phyloP scores from a whole-genome alignment of 92 coral and sea anemone genomes.

The Ricordea florida region DNA sequence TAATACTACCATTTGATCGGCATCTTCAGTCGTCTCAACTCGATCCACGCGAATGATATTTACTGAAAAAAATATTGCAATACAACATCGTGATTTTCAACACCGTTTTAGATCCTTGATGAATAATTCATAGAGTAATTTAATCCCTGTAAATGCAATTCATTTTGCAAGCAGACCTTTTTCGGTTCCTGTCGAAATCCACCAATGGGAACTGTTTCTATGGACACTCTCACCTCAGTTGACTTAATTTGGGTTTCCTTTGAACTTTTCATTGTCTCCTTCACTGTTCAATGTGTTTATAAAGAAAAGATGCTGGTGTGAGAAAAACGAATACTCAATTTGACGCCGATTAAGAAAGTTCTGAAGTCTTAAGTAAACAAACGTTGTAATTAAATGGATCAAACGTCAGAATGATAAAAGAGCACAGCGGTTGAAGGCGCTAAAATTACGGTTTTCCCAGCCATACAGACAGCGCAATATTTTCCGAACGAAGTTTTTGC shows the following conservation, averaged over 20 bases:
- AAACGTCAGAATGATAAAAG: neutral
- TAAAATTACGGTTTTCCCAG: too few relatives aligned
- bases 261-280: constrained; percentile 24
- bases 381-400: constrained; percentile 21
- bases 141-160: constrained; percentile 26
- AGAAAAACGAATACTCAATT: neutral
- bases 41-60: too few relatives aligned
- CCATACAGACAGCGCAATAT: too few relatives aligned
- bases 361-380: constrained; percentile 10
- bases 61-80: constrained; percentile 8
- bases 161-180: constrained; percentile 27
- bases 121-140: constrained; percentile 25
- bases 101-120: constrained; percentile 14
- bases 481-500: too few relatives aligned
- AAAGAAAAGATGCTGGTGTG: constrained; percentile 13
- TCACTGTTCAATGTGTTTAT: constrained; percentile 18
- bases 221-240: constrained; percentile 7
- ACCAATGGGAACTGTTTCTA: constrained; percentile 19
- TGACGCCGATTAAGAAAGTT: constrained; percentile 28
- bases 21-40: neutral
- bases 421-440: too few relatives aligned
- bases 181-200: neutral
- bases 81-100: neutral
- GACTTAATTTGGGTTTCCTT: neutral
- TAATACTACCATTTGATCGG: neutral